Conservation (phyloP, 35 echinoderm and acorn worm genomes). For the Acanthaster planci region DNA sequence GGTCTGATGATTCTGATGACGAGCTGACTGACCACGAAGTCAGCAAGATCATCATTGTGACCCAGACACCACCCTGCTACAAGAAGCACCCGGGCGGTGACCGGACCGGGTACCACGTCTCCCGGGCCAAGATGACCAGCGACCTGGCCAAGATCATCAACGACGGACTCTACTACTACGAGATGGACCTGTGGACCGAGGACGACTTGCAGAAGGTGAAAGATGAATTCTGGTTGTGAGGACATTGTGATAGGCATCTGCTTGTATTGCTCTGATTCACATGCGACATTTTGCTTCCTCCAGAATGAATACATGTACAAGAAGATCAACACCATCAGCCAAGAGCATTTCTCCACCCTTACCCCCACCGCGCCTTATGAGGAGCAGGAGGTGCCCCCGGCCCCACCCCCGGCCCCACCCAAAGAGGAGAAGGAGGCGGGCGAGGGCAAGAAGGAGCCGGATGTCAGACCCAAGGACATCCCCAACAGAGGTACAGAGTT, state of each 20-base stretch:
- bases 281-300: neutral
- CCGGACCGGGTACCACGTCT: constrained; percentile 80
- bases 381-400: constrained; percentile 82
- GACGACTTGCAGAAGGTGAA: neutral
- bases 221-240: too few relatives aligned
- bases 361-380: constrained; percentile 45
- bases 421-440: constrained; percentile 4
- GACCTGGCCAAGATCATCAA: constrained; percentile 95
- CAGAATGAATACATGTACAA: constrained; percentile 48
- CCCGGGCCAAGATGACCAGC: constrained; percentile 84
- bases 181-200: constrained; percentile 89
- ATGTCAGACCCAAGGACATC: constrained; percentile 5
- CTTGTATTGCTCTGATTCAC: too few relatives aligned
- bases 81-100: constrained; percentile 97
- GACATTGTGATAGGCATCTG: too few relatives aligned
- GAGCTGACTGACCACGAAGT: constrained; percentile 91
- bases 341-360: constrained; percentile 80
- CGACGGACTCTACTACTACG: constrained; percentile 94
- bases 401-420: constrained; percentile 35
- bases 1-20: constrained; percentile 92
- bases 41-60: constrained; percentile 99
- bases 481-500: neutral
- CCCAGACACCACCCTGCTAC: constrained; percentile 86
- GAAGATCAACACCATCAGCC: constrained; percentile 90
- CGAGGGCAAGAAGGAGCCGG: constrained; percentile 15